phyloP scores from a whole-genome alignment of 2,888 invertebrate genomes.

The Drosophila nigricruria region DNA sequence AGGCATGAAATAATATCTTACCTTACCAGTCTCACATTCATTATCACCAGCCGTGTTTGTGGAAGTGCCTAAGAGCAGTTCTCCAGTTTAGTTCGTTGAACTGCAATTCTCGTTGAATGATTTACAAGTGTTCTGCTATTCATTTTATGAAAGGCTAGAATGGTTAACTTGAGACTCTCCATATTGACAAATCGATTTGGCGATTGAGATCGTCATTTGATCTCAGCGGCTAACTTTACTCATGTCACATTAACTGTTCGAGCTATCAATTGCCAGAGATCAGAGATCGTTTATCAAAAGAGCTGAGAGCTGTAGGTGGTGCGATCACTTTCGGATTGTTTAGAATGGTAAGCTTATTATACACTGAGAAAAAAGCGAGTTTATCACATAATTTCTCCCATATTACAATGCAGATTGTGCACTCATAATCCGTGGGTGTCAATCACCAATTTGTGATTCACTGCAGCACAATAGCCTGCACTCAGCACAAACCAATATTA shows the following conservation, averaged over 20 bases:
- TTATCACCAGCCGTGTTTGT: constrained; percentile 30
- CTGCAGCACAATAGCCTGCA: constrained; percentile 55
- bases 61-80: constrained; percentile 14
- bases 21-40: constrained; percentile 24
- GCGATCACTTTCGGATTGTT: constrained; percentile 33
- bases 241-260: constrained; percentile 43
- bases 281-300: constrained; percentile 38
- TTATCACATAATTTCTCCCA: constrained; percentile 15
- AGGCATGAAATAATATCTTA: constrained; percentile 19
- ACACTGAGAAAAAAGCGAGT: constrained; percentile 25
- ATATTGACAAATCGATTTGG: constrained; percentile 41
- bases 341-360: neutral
- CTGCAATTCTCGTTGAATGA: constrained; percentile 31
- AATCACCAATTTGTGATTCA: constrained; percentile 53
- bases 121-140: constrained; percentile 13
- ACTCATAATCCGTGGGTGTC: constrained; percentile 42
- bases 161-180: constrained; percentile 21
- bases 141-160: constrained; percentile 25
- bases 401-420: constrained; percentile 37
- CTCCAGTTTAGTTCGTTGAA: constrained; percentile 43
- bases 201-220: constrained; percentile 38
- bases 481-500: constrained; percentile 54
- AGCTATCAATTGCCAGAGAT: constrained; percentile 47
- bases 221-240: constrained; percentile 27
- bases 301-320: constrained; percentile 11